phyloP scores from a whole-genome alignment of 2,888 invertebrate species.

The Euzophera pinguis region DNA sequence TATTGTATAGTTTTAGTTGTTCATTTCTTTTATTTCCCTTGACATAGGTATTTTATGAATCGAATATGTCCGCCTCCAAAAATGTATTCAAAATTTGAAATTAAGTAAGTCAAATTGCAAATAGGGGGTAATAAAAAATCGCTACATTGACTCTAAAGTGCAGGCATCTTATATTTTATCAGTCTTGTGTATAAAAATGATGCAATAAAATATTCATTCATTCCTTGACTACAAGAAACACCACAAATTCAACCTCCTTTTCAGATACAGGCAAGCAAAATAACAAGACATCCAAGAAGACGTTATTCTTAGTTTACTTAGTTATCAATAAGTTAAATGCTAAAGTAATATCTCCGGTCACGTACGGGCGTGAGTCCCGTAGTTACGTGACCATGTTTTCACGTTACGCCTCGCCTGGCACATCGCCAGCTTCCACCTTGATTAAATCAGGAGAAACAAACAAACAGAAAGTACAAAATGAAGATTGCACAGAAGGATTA shows the following conservation, averaged over 20 bases:
- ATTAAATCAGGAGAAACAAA: conserved; percentile 53
- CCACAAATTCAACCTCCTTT: background rate
- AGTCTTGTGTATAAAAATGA: too few species aligned
- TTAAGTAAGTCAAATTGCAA: too few species aligned
- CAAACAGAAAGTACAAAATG: conserved; percentile 37
- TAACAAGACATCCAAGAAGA: background rate
- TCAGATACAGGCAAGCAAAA: background rate
- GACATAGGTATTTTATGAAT: too few species aligned
- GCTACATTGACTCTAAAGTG: too few species aligned
- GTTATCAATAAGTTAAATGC: conserved; percentile 1
- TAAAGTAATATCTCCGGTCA: conserved; percentile 3
- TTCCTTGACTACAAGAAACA: background rate
- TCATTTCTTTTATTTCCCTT: too few species aligned
- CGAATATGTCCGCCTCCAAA: too few species aligned
- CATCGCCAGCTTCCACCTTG: conserved; percentile 48
- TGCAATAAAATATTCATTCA: too few species aligned
- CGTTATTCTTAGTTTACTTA: background rate
- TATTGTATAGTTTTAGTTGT: too few species aligned
- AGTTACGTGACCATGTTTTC: conserved; percentile 21
- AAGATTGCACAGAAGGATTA: conserved; percentile 7
- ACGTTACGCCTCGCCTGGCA: conserved; percentile 50
- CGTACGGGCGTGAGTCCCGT: background rate
- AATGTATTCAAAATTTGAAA: too few species aligned
- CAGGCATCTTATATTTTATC: too few species aligned
- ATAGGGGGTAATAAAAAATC: too few species aligned